Evolutionary conservation across 2,888 invertebrate species (phyloP).

Genomic region (Drosophila demipolita): DNA sequence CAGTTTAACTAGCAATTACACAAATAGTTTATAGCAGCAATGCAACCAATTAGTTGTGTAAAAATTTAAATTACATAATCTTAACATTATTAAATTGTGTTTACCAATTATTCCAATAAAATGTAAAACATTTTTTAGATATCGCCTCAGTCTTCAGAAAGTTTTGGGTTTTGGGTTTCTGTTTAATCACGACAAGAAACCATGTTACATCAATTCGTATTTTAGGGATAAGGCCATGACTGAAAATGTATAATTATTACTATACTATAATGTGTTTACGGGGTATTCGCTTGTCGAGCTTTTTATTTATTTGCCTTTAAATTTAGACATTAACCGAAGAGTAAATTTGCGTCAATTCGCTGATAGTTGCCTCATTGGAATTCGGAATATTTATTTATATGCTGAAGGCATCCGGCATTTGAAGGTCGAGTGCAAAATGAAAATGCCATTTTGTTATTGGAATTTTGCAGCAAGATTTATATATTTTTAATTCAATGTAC

Average conservation of each 20-base stretch:
- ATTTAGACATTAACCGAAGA: background rate
- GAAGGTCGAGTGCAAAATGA: slow-evolving; percentile 56
- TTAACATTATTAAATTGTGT: background rate
- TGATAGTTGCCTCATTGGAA: slow-evolving; percentile 32
- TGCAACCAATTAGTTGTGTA: background rate
- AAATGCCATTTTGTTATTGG: slow-evolving; percentile 49
- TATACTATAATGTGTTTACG: background rate
- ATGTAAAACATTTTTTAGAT: background rate
- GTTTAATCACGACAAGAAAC: background rate
- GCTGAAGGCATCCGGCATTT: slow-evolving; percentile 18
- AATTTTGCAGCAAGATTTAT: slow-evolving; percentile 50
- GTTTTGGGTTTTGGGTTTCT: background rate
- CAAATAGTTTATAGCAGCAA: background rate
- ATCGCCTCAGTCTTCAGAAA: background rate
- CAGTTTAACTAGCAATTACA: background rate
- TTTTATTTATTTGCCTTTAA: background rate
- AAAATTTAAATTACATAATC: too few relatives aligned
- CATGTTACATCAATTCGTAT: background rate
- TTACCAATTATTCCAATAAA: background rate
- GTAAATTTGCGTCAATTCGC: slow-evolving; percentile 20
- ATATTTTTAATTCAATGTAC: slow-evolving; percentile 66
- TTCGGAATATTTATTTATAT: slow-evolving; percentile 29
- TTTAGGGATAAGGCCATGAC: background rate
- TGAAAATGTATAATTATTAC: background rate
- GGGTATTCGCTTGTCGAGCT: slow-evolving; percentile 2